Base-by-base conservation (phyloP, 2,888 invertebrate species). In the Dorcus hopei region DNA sequence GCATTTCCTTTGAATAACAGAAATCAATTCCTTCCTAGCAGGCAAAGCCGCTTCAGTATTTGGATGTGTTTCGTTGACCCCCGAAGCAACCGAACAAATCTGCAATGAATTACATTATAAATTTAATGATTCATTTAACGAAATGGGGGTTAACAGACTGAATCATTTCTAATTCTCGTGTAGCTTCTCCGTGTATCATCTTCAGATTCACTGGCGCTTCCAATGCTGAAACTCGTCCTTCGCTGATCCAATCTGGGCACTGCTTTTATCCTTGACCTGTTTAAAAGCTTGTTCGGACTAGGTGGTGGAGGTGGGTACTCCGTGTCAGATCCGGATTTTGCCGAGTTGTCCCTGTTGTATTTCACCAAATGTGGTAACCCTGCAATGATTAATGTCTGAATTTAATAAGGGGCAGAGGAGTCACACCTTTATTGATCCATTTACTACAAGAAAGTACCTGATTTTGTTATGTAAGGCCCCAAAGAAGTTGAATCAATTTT, bases 141-240 rank as follows among this genome's bases (percentile, higher is more conserved):
- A 33, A n/a, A n/a, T 6, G 26, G 26, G 5, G 16, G 11, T 33
- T 49, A 49, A 38, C 8, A 11, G 38, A 77, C 75, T 3, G 77
- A 78, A 68, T 77, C 77, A 61, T 76, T 77, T 65, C 75, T 79
- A 57, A 75, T 80, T 61, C 77, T 66, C 49, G 72, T 67, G 52
- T 68, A 69, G 59, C 68, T 77, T 14, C 58, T 62, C 73, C 76
- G 45, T 66, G 72, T 51, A 64, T 87, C 87, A 72, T 88, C 88
- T 66, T 88, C 89, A 0, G 87, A 87, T 74, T 89, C 88, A 68
- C 85, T 85, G 1, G 85, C 85, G 77, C 87, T 88, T 80, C 82
- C 83, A 40, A 86, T 77, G 74, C 88, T 88, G 57, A 72, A 74
- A 57, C 75, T 76, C 19, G 71, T 69, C 69, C 88, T 89, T 65